Percentiles rank a stretch among this genome's conserved stretches.
Evolutionary conservation across 2,113 vertebrate species (phyloP).

Genomic region (Noctilio leporinus): DNA sequence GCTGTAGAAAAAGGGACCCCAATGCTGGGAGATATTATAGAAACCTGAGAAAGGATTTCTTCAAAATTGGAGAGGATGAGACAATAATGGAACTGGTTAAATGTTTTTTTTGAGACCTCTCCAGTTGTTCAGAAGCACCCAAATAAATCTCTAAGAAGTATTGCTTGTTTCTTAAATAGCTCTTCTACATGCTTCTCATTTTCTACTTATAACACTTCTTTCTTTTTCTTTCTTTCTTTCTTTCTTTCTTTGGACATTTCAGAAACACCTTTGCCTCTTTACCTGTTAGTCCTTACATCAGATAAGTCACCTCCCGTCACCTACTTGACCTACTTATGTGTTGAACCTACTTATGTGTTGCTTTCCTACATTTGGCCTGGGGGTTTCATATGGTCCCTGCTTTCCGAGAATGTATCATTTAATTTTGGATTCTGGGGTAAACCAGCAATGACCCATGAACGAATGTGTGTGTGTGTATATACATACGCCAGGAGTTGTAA

Average conservation of each 20-base stretch:
- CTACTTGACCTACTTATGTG: too few species aligned
- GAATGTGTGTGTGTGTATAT: too few species aligned
- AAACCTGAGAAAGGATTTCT: not conserved
- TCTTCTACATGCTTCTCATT: not conserved
- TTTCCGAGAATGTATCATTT: not conserved
- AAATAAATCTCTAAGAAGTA: not conserved
- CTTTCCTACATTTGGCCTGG: not conserved
- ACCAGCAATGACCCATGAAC: not conserved
- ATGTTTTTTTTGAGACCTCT: not conserved
- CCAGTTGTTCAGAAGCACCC: not conserved
- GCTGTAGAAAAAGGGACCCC: not conserved
- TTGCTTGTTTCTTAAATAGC: not conserved
- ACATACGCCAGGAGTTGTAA: not conserved
- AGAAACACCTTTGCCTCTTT: not conserved
- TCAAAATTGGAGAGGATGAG: not conserved
- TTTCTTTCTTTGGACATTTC: not conserved
- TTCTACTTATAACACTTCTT: not conserved
- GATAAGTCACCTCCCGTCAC: not conserved
- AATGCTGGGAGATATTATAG: not conserved
- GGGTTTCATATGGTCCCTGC: not conserved
- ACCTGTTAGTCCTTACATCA: not conserved
- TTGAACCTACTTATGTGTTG: not conserved
- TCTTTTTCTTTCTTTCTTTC: too few species aligned
- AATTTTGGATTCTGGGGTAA: not conserved
- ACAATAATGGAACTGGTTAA: not conserved